Evolutionary conservation across 2,888 invertebrate genomes (phyloP).

Genomic region (Nymphalis polychloros): DNA sequence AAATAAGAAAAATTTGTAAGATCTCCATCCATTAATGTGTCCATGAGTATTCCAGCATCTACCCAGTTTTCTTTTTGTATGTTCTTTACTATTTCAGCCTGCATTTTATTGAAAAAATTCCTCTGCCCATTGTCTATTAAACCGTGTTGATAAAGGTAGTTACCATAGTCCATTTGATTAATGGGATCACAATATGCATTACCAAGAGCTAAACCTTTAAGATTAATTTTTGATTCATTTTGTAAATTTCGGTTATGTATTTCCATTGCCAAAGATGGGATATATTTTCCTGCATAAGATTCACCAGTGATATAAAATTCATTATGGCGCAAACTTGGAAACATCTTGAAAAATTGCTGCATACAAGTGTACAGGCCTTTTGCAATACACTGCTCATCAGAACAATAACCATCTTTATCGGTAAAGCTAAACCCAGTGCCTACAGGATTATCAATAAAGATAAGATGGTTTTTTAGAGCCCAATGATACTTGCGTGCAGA

Average conservation of each 20-base stretch:
- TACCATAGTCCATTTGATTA: conserved; percentile 76
- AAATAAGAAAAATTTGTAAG: conserved; percentile 73
- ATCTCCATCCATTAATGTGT: conserved; percentile 82
- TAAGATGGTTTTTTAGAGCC: conserved; percentile 80
- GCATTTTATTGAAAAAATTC: conserved; percentile 80
- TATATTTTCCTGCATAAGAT: conserved; percentile 83
- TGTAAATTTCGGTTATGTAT: conserved; percentile 74
- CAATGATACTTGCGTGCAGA: conserved; percentile 76
- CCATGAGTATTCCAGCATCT: conserved; percentile 86
- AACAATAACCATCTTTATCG: conserved; percentile 77
- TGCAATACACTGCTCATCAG: conserved; percentile 79
- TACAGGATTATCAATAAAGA: conserved; percentile 86
- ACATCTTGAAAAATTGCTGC: conserved; percentile 83
- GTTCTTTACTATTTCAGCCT: conserved; percentile 77
- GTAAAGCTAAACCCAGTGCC: conserved; percentile 86
- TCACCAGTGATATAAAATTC: conserved; percentile 84
- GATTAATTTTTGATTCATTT: conserved; percentile 62
- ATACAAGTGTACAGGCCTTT: conserved; percentile 76
- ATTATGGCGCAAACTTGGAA: conserved; percentile 75
- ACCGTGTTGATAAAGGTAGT: conserved; percentile 77
- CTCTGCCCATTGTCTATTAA: conserved; percentile 81
- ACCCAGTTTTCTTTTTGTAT: conserved; percentile 84
- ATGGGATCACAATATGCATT: conserved; percentile 78
- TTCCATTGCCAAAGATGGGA: conserved; percentile 74
- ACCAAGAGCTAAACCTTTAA: conserved; percentile 79